These are phyloP conservation scores for Scaptodrosophila lebanonensis DNA, from an alignment of 1,140 invertebrate genomes.

Conservation along the genomic window DNA sequence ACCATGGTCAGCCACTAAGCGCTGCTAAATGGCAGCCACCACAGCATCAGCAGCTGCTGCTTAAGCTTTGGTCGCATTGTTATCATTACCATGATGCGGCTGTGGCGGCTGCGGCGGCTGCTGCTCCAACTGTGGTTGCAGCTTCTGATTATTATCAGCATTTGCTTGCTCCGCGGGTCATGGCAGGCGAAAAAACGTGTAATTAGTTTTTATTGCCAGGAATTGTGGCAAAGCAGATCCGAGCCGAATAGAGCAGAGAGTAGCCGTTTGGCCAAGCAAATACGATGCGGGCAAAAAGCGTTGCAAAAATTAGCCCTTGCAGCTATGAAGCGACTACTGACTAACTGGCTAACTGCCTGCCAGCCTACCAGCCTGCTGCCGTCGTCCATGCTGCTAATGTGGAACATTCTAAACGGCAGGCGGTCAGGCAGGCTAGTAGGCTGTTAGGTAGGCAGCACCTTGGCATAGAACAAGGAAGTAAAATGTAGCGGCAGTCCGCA, in stretches of 20 bases:
- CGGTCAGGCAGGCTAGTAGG: background rate
- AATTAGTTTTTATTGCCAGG: conserved; percentile 67
- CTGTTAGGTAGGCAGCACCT: conserved; percentile 44
- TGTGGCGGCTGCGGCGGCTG: too few relatives aligned
- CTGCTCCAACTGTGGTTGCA: too few relatives aligned
- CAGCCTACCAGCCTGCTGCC: conserved; percentile 6
- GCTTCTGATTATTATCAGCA: conserved; percentile 55
- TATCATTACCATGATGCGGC: conserved; percentile 51
- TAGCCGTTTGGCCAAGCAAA: background rate
- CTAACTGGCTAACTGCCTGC: background rate
- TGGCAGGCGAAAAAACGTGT: conserved; percentile 22
- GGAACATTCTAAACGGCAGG: conserved; percentile 7
- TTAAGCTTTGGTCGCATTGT: conserved; percentile 29
- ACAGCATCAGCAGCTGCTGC: conserved; percentile 1
- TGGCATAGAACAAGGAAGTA: conserved; percentile 66
- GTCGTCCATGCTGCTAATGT: conserved; percentile 59
- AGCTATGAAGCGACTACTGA: conserved; percentile 35
- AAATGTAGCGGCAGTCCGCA: conserved; percentile 24
- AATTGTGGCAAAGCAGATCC: too few relatives aligned
- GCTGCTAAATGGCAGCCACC: conserved; percentile 3
- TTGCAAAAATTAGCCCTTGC: conserved; percentile 70
- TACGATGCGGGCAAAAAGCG: conserved; percentile 21
- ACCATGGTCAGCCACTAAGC: background rate
- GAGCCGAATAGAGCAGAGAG: too few relatives aligned
- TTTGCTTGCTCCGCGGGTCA: background rate